Conservation (phyloP, 1,140 invertebrate genomes). For the Ectropis grisescens region DNA sequence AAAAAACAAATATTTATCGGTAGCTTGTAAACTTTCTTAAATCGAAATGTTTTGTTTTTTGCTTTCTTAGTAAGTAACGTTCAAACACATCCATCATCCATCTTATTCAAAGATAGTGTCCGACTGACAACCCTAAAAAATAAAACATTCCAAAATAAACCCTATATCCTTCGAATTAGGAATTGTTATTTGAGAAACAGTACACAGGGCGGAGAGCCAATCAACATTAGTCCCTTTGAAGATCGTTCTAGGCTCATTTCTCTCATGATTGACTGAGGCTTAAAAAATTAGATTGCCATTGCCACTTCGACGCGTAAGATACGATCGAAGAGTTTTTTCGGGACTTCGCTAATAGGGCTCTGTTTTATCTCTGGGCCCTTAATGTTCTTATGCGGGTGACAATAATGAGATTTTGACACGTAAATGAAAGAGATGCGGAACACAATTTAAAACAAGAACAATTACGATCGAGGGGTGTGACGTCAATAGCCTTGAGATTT, state of each 20-base stretch:
- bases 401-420: slow-evolving; percentile 64
- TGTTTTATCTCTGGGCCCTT: slow-evolving; percentile 62
- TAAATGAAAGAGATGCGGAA: slow-evolving; percentile 55
- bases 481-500: too few species aligned
- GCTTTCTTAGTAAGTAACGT: too few species aligned
- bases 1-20: too few species aligned
- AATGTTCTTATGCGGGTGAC: slow-evolving; percentile 63
- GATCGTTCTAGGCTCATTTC: slow-evolving; percentile 54
- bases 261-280: slow-evolving; percentile 50
- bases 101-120: too few species aligned
- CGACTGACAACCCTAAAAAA: too few species aligned
- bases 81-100: too few species aligned
- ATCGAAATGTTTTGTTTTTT: too few species aligned
- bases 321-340: slow-evolving; percentile 51
- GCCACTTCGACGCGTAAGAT: slow-evolving; percentile 54
- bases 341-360: slow-evolving; percentile 53
- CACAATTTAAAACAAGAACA: too few species aligned
- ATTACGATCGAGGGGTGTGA: too few species aligned
- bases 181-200: neutral
- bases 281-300: slow-evolving; percentile 64
- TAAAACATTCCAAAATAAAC: too few species aligned
- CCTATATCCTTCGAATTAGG: too few species aligned
- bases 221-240: slow-evolving; percentile 52
- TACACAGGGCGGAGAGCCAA: slow-evolving; percentile 26
- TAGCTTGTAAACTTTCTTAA: too few species aligned